Evolutionary conservation across 2,113 vertebrate species (phyloP), one percentile per base, ranked within the genome.

Genomic region (Porphyrio hochstetteri): DNA sequence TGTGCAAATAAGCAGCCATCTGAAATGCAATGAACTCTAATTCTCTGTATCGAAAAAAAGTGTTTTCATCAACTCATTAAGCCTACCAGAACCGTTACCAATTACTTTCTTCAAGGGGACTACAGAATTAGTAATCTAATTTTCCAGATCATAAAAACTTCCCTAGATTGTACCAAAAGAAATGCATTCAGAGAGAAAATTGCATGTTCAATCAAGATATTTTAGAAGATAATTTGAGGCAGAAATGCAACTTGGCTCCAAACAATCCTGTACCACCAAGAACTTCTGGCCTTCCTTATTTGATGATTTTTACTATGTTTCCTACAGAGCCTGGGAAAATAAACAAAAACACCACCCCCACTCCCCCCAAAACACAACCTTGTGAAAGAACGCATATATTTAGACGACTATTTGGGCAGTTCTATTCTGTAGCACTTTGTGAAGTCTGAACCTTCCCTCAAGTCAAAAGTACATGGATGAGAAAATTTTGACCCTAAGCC

Each of bases 1-100:
- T 0, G 0, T 67, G 42, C 40, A 65, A 40, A 48, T 3, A 23
- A 46, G 10, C 24, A 55, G 38, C 27, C 11, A 21, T 7, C 55
- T 52, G 61, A 78, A 84, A 44, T 33, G 13, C 27, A 72, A 24
- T 3, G 2, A 33, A 68, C 15, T 33, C n/a, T 56, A 55, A 35
- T 56, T 68, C 74, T 59, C 50, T 46, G 6, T 15, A 48, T 28
- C 53, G 61, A 67, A 60, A 42, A 46, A 10, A 36, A 76, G 16
- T 16, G 27, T 31, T 61, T 71, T 36, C 63, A 63, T 33, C 50
- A 35, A 14, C n/a, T 76, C 40, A 48, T 67, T 33, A 17, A 11
- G 57, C 0, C 0, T n/a, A 31, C 11, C 23, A 67, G 28, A 91
- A n/a, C 16, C 13, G 46, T 14, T 74, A 67, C 8, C 35, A 27